phyloP scores from a whole-genome alignment of 1,140 invertebrate genomes.

The Lepidurus packardi region DNA sequence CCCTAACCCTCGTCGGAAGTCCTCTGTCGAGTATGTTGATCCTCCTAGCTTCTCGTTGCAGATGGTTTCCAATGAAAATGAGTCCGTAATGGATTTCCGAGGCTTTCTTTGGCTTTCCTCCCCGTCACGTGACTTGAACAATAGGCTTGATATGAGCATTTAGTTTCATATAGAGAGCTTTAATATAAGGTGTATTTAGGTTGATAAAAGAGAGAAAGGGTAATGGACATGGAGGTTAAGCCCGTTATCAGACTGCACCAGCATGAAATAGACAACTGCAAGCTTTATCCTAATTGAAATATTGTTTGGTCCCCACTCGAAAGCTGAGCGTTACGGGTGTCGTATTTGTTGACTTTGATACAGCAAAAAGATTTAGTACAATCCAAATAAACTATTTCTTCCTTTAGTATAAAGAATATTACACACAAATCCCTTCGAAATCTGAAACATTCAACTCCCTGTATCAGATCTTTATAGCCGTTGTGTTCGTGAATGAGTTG shows the following conservation, averaged over 20 bases:
- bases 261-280: conserved; percentile 4
- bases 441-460: too few relatives aligned
- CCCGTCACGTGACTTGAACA: background rate
- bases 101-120: conserved; percentile 17
- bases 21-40: conserved; percentile 18
- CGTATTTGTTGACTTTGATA: background rate
- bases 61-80: conserved; percentile 22
- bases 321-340: too few relatives aligned
- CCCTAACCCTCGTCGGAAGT: conserved; percentile 8
- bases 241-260: conserved; percentile 8
- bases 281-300: background rate
- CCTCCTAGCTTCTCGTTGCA: background rate
- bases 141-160: conserved; percentile 3
- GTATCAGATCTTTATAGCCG: too few relatives aligned
- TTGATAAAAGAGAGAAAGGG: background rate
- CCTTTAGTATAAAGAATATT: too few relatives aligned
- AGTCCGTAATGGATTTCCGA: conserved; percentile 17
- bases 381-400: too few relatives aligned
- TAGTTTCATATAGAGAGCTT: conserved; percentile 3
- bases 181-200: conserved; percentile 16
- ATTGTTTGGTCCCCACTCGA: background rate
- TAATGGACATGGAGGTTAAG: conserved; percentile 21
- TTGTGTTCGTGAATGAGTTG: too few relatives aligned
- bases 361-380: too few relatives aligned
- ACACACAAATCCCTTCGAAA: too few relatives aligned